phyloP scores from a whole-genome alignment of 2,113 vertebrate species.

The Rutilus rutilus region DNA sequence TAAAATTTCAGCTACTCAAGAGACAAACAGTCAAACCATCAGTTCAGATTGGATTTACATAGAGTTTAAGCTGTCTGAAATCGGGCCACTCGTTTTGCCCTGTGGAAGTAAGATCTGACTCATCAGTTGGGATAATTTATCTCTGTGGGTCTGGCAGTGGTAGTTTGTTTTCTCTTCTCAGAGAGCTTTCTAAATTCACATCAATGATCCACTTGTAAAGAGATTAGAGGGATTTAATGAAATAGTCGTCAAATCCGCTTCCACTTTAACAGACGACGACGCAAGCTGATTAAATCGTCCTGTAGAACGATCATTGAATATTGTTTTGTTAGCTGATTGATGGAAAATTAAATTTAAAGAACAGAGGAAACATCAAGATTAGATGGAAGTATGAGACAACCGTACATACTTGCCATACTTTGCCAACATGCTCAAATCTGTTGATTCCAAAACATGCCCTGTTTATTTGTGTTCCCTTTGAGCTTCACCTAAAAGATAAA shows the following conservation, averaged over 20 bases:
- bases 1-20: background rate
- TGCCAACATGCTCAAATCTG: background rate
- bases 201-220: background rate
- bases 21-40: conserved; percentile 15
- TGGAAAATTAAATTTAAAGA: background rate
- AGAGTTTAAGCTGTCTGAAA: background rate
- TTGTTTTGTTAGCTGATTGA: conserved; percentile 13
- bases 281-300: conserved; percentile 11
- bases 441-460: background rate
- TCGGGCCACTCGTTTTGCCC: background rate
- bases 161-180: conserved; percentile 11
- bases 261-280: background rate
- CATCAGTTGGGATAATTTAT: background rate
- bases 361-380: background rate
- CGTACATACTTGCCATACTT: background rate
- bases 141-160: background rate
- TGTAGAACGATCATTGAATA: background rate
- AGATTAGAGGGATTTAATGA: conserved; percentile 33
- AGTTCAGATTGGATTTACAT: background rate
- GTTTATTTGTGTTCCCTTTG: background rate
- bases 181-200: conserved; percentile 25
- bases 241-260: conserved; percentile 21
- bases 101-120: conserved; percentile 23
- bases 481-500: background rate
- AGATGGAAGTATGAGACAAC: background rate